phyloP scores from a whole-genome alignment of 1,140 invertebrate genomes.

The Hydropsyche tenuis region DNA sequence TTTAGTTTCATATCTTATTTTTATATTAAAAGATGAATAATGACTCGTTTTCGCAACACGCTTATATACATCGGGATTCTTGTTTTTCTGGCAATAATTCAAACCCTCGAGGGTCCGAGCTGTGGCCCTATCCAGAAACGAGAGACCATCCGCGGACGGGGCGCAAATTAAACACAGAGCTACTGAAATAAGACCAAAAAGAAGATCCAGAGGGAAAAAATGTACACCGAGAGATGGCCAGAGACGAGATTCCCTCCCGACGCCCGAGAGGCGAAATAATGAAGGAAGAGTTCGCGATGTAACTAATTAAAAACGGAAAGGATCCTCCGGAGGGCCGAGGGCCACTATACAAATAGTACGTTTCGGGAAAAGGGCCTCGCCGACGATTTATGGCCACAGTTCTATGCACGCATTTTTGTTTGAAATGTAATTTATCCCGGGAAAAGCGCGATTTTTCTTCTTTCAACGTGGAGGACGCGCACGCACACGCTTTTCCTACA shows the following conservation, averaged over 20 bases:
- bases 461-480: not conserved
- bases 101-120: not conserved
- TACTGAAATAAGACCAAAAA: not conserved
- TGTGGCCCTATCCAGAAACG: not conserved
- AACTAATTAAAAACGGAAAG: conserved; percentile 50
- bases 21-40: conserved; percentile 19
- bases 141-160: not conserved
- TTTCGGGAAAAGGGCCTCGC: conserved; percentile 35
- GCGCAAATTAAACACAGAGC: conserved; percentile 48
- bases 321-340: conserved; percentile 33
- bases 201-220: not conserved
- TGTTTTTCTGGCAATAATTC: conserved; percentile 32
- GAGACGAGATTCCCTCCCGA: too few relatives aligned
- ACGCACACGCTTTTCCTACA: conserved; percentile 6
- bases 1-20: too few relatives aligned
- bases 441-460: conserved; percentile 28
- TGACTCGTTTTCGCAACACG: not conserved
- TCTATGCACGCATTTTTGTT: conserved; percentile 50
- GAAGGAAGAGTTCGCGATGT: conserved; percentile 50
- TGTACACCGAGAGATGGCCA: too few relatives aligned
- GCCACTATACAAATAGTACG: conserved; percentile 42
- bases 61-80: conserved; percentile 21
- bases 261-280: conserved; percentile 41
- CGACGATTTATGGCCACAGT: conserved; percentile 45
- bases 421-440: conserved; percentile 49